phyloP scores from a whole-genome alignment of 2,797 vertebrate species.

The Sarcophilus harrisii region DNA sequence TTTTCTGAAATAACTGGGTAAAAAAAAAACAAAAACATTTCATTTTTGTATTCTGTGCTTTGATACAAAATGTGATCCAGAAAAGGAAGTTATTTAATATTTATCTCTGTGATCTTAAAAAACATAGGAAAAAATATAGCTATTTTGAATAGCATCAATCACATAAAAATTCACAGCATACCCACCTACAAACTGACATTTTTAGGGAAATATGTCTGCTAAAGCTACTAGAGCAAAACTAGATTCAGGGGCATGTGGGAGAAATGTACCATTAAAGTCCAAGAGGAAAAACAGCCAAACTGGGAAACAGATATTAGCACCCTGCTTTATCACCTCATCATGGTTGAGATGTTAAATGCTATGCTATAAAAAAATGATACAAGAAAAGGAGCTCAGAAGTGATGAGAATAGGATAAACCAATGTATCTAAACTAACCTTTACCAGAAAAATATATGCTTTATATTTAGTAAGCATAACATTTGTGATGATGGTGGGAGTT shows the following conservation, averaged over 20 bases:
- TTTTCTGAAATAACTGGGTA: constrained; percentile 34
- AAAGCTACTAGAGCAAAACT: constrained; percentile 8
- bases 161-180: constrained; percentile 8
- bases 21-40: neutral
- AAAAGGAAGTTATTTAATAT: neutral
- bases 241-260: neutral
- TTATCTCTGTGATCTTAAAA: constrained; percentile 11
- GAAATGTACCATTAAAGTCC: constrained; percentile 32
- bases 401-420: neutral
- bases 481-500: neutral
- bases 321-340: constrained; percentile 31
- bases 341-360: constrained; percentile 25
- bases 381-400: neutral
- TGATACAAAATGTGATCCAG: neutral
- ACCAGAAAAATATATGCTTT: constrained; percentile 14
- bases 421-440: constrained; percentile 7
- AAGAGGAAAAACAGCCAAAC: constrained; percentile 9
- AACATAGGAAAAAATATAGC: neutral
- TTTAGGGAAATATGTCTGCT: constrained; percentile 24
- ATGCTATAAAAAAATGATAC: constrained; percentile 1
- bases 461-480: neutral
- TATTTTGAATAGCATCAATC: constrained; percentile 10
- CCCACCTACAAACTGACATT: neutral
- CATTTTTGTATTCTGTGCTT: neutral
- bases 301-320: constrained; percentile 40